Evolutionary conservation across 2,797 vertebrate genomes (phyloP).

Genomic region (Loriculus beryllinus): DNA sequence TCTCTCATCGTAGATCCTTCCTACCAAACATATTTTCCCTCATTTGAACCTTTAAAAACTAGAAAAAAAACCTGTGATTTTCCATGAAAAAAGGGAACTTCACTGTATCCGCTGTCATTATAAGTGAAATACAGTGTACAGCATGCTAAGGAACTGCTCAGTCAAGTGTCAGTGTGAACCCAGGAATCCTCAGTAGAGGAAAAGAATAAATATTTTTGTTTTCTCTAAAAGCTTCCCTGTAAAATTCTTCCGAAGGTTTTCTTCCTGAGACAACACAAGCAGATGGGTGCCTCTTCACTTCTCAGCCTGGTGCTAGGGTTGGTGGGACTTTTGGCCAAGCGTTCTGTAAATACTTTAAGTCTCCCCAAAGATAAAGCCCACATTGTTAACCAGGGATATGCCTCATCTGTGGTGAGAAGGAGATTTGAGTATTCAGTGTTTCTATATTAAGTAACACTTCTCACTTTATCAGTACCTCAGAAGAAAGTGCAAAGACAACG

Average conservation of each 20-base stretch:
- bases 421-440: background rate
- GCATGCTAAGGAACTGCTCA: background rate
- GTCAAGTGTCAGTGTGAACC: slow-evolving; percentile 16
- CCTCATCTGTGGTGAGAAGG: background rate
- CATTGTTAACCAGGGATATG: background rate
- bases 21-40: background rate
- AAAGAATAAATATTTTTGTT: slow-evolving; percentile 56
- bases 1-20: background rate
- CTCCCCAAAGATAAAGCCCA: background rate
- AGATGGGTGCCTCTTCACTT: background rate
- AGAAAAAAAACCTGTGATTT: background rate
- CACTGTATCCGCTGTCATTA: background rate
- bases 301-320: background rate
- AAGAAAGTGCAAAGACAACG: background rate
- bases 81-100: background rate
- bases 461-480: background rate
- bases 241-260: slow-evolving; percentile 48
- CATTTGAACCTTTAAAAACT: background rate
- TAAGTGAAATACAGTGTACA: slow-evolving; percentile 27
- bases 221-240: slow-evolving; percentile 50
- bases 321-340: background rate
- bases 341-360: background rate
- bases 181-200: slow-evolving; percentile 5
- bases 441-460: background rate
- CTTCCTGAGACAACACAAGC: background rate